Evolutionary conservation across 53 echinoderm and acorn worm genomes (phyloP), one percentile per base, ranked within the genome.

Genomic region (Henricia sp.): DNA sequence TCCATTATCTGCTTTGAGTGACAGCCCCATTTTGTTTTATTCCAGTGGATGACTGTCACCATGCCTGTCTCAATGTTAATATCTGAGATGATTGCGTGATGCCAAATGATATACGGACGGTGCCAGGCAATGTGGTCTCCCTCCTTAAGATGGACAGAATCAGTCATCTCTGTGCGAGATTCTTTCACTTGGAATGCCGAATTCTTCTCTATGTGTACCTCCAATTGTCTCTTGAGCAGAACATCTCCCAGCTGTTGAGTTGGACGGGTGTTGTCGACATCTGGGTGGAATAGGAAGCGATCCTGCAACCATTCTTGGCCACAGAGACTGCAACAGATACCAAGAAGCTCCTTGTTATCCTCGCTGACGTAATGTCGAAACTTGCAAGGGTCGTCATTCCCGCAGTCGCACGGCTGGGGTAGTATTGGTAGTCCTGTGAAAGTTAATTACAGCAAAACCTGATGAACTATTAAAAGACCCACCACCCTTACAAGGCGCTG

Each of bases 71-170:
- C 42, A 30, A 35, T 26, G 29, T 48, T 32, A 2, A 90, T 70
- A 5, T 63, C 43, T 2, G 56, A 57, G 29, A 90, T 85, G 17
- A 90, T 82, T 44, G 90, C 90, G 40, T 90, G 90, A 51, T 90
- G 90, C 90, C 90, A 90, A 19, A 68, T 30, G 21, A 48, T 52
- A 10, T 37, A 51, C 6, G 35, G 50, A 3, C 80, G 80, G 2
- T 77, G 65, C 90, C 90, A 90, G 16, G 85, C 39, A 21, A 90
- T 59, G 72, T 90, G 90, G 67, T 90, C 90, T 9, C 90, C 85
- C 8, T 38, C 43, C 41, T 90, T 85, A 4, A 89, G 70, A 23
- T 26, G 26, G 27, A 69, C 78, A 14, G 12, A 37, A 42, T 89
- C 24, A 2, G 9, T 52, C n/a, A 82, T 51, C 33, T 82, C 67